Evolutionary conservation across 2,113 vertebrate species (phyloP).

Genomic region (Thinocorus orbignyianus): DNA sequence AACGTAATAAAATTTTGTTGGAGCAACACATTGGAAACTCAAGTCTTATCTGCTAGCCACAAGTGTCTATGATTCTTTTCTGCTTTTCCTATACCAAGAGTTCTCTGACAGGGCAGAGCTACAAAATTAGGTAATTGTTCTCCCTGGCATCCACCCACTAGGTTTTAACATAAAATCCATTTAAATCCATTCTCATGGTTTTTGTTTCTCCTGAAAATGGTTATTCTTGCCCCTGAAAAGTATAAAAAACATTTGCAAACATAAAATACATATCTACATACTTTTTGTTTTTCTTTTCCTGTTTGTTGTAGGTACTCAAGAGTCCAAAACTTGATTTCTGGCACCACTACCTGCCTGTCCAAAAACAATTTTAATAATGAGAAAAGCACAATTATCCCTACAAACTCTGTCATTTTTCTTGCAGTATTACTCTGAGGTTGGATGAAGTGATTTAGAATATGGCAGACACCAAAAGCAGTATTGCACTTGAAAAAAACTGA

Average conservation of each 20-base stretch:
- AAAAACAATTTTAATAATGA: background rate
- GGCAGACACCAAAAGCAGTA: background rate
- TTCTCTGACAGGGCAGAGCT: background rate
- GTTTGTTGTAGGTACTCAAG: background rate
- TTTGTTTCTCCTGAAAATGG: background rate
- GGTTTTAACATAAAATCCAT: background rate
- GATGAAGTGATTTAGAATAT: background rate
- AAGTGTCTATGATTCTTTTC: background rate
- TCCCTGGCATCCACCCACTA: background rate
- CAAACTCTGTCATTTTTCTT: background rate
- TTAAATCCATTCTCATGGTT: background rate
- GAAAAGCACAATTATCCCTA: background rate
- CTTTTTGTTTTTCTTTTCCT: rapidly evolving
- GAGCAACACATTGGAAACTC: background rate
- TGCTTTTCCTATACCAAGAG: background rate
- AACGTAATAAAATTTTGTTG: background rate
- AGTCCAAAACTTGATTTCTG: background rate
- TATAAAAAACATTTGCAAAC: background rate
- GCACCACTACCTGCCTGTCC: background rate
- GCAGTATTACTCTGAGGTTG: background rate
- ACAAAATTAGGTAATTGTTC: background rate
- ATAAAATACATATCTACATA: background rate
- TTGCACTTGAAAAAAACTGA: background rate
- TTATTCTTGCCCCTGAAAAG: background rate
- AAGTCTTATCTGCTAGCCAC: background rate